Base-by-base conservation (phyloP, 2,888 invertebrate genomes). In the Metellina segmentata region DNA sequence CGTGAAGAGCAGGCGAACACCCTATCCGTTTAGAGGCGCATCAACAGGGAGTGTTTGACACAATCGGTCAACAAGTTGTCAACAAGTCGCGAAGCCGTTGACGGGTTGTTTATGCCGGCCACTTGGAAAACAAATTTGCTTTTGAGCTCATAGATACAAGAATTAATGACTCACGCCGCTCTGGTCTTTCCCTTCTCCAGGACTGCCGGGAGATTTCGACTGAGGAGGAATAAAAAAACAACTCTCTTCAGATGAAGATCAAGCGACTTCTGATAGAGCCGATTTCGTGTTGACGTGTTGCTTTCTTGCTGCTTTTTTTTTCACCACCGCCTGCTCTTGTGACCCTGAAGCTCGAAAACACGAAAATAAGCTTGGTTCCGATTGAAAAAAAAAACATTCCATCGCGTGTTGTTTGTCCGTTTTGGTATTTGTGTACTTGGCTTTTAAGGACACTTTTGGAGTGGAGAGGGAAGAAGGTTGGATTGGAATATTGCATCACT, bases 41-140 rank as follows among this genome's bases (percentile, higher is more conserved):
- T 78, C 16, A 52, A 19, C 51, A 78, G 16, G 52, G 13, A 52
- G 52, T 52, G 51, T 19, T 78, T 52, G 82, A 71, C 71, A 83
- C 20, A 51, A 83, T 48, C 71, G 71, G 82, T 83, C 82, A 72
- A 71, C 49, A 49, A 51, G 70, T 83, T 83, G 72, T 83, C 82
- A 72, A 51, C 82, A 71, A n/a, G 51, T 13, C 82, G 34, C 72
- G 70, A 16, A 82, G 51, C 71, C 16, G 82, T 48, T 72, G 19
- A 52, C 70, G 71, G 19, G 34, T 16, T 81, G 81, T 81, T 81
- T 81, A 61, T 81, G 70, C 19, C 11, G 34, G 9, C 9, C 53
- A 6, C 11, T 9, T n/a, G 72, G 52, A 52, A 78, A 78, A 78
- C 78, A 78, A 78, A 52, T 52, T 52, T 48, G 48, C 19, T 49